phyloP scores from a whole-genome alignment of 2,888 invertebrate species.

The Sesamia inferens region DNA sequence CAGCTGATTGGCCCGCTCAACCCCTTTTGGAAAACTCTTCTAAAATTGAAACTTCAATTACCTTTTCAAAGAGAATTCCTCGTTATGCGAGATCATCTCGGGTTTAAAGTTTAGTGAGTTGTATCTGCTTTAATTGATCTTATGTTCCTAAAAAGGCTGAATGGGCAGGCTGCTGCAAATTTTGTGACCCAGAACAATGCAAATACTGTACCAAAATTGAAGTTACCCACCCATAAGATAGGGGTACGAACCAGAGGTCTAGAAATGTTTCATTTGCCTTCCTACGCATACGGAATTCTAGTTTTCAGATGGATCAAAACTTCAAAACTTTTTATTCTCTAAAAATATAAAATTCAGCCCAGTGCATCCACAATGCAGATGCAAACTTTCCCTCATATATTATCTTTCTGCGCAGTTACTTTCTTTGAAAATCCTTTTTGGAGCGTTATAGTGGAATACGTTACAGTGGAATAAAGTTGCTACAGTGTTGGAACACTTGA shows the following conservation, averaged over 20 bases:
- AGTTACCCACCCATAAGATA: no score
- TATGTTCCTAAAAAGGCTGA: background rate
- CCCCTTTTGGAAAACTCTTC: background rate
- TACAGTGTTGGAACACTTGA: conserved; percentile 39
- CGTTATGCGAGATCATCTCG: background rate
- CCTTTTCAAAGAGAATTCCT: background rate
- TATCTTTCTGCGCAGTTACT: conserved; percentile 65
- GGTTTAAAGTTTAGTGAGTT: background rate
- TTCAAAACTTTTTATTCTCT: conserved; percentile 12
- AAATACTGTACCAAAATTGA: background rate
- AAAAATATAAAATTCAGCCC: conserved; percentile 54
- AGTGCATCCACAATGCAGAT: conserved; percentile 64
- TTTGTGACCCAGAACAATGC: no score
- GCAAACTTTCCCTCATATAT: conserved; percentile 68
- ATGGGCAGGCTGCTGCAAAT: no score
- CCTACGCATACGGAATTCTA: conserved; percentile 29
- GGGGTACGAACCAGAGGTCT: background rate
- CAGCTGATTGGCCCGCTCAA: background rate
- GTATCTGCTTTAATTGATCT: background rate
- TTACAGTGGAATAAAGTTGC: no score
- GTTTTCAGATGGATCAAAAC: background rate
- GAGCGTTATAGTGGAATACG: conserved; percentile 38
- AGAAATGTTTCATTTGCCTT: background rate
- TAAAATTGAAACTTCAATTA: background rate
- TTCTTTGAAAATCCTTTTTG: conserved; percentile 64